phyloP scores from a whole-genome alignment of 2,888 invertebrate genomes.

The Heliconius charithonia region DNA sequence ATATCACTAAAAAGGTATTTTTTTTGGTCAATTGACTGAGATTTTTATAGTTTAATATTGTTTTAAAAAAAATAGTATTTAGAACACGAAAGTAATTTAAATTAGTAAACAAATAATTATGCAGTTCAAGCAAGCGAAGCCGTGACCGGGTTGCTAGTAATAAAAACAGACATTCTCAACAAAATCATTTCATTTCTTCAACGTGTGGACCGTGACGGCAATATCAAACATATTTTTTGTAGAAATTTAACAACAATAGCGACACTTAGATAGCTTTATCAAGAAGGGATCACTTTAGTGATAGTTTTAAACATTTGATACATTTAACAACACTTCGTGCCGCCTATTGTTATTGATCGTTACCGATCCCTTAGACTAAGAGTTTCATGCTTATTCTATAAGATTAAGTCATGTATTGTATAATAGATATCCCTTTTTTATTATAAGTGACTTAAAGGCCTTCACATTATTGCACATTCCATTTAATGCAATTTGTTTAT shows the following conservation, averaged over 20 bases:
- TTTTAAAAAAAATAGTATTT: background rate
- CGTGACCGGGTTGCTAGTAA: background rate
- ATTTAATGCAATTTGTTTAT: background rate
- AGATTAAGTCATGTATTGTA: conserved; percentile 28
- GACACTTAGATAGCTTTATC: conserved; percentile 62
- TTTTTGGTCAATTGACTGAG: too few species aligned
- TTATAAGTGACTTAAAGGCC: background rate
- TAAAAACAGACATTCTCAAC: background rate
- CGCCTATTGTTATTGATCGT: conserved; percentile 49
- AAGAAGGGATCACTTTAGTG: conserved; percentile 55
- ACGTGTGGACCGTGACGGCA: conserved; percentile 44
- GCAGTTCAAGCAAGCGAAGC: background rate
- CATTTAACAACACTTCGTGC: conserved; percentile 60
- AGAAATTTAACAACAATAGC: conserved; percentile 58
- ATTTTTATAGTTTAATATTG: too few species aligned
- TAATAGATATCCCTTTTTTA: background rate
- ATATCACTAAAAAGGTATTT: too few species aligned
- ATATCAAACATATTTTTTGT: conserved; percentile 52
- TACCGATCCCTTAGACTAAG: conserved; percentile 21
- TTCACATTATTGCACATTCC: background rate
- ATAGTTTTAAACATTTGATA: conserved; percentile 69
- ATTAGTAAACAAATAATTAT: background rate
- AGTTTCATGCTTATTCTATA: conserved; percentile 25
- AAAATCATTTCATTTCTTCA: background rate
- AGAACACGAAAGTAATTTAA: background rate